phyloP scores from a whole-genome alignment of 2,888 invertebrate species.

The Vandiemenella viatica region DNA sequence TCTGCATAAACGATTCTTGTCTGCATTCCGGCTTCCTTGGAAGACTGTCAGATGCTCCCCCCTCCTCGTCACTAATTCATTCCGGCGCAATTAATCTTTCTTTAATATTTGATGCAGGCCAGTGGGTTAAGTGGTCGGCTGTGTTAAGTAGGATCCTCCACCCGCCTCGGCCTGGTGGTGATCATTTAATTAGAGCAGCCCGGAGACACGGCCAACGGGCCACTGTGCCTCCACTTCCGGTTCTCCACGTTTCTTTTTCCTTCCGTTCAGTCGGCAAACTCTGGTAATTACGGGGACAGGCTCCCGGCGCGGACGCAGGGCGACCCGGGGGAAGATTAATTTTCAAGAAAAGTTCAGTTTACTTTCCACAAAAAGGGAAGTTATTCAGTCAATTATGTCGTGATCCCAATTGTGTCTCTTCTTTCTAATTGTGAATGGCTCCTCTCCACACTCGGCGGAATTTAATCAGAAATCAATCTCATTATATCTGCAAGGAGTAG shows the following conservation, averaged over 20 bases:
- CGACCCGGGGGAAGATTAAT: neutral
- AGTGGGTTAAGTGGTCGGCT: neutral
- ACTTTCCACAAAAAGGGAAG: neutral
- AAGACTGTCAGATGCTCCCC: no score
- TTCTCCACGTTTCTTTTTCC: no score
- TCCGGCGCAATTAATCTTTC: no score
- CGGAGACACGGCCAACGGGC: neutral
- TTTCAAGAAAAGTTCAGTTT: neutral
- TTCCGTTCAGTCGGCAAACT: neutral
- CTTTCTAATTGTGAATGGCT: neutral
- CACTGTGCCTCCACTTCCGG: no score
- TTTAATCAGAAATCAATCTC: constrained; percentile 3
- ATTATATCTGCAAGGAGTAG: neutral
- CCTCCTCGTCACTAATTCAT: no score
- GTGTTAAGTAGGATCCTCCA: no score
- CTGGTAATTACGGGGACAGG: neutral
- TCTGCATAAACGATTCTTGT: no score
- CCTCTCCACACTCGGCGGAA: neutral
- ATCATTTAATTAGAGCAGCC: neutral
- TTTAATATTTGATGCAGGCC: no score
- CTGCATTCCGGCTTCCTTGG: no score
- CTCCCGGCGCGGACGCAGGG: no score
- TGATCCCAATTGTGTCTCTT: neutral
- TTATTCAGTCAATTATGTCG: neutral
- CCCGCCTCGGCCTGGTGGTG: no score